Evolutionary conservation across 2,888 invertebrate genomes (phyloP).

Genomic region (Drosophila villosipedis): DNA sequence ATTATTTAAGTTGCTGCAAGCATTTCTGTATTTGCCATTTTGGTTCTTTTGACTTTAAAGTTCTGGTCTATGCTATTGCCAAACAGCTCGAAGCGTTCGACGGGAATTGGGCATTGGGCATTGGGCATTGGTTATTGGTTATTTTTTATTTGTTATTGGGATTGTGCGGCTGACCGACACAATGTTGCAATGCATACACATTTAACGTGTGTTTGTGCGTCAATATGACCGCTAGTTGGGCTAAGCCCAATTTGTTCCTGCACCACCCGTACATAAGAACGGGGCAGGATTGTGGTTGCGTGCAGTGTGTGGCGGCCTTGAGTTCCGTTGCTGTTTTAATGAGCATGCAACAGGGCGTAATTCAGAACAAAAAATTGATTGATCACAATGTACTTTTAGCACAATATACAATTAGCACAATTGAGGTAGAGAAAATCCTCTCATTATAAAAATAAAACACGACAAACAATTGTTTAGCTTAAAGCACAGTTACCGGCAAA

Average conservation of each 20-base stretch:
- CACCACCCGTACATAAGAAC: neutral
- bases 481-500: neutral
- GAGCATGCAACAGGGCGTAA: conserved; percentile 33
- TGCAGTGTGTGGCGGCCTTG: neutral
- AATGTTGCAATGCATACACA: neutral
- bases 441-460: neutral
- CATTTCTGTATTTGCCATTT: neutral
- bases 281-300: conserved; percentile 3
- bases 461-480: neutral
- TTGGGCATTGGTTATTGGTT: neutral
- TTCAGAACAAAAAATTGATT: conserved; percentile 1
- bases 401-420: neutral
- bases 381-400: neutral
- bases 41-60: neutral
- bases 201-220: neutral
- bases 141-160: neutral
- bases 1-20: neutral
- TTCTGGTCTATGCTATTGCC: neutral
- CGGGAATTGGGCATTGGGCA: neutral
- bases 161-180: neutral
- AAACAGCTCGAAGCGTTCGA: neutral
- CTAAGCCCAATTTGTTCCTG: conserved; percentile 18
- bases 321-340: conserved; percentile 7
- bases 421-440: neutral
- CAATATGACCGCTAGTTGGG: conserved; percentile 16